A percentile compares a stretch with the other conserved stretches of the same genome.
Conservation (phyloP, 1,140 invertebrate species). For the Ganaspis sp. region DNA sequence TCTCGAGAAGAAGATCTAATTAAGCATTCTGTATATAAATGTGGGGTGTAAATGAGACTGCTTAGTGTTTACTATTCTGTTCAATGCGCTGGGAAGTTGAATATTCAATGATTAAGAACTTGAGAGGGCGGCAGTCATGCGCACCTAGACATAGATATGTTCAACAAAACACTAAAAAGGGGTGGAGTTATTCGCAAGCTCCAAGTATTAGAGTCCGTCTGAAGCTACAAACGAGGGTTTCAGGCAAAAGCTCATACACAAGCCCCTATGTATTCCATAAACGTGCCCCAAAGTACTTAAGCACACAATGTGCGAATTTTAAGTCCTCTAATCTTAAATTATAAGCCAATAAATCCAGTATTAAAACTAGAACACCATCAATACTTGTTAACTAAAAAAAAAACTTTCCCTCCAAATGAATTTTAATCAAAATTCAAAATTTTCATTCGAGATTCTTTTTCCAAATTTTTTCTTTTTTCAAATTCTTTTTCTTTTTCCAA, state of each 20-base stretch:
- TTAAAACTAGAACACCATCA: slow-evolving; percentile 36
- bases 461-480: too few relatives aligned
- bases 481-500: too few relatives aligned
- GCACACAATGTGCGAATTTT: slow-evolving; percentile 33
- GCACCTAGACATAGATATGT: slow-evolving; percentile 26
- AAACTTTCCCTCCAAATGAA: too few relatives aligned
- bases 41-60: slow-evolving; percentile 42
- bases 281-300: slow-evolving; percentile 43
- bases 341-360: slow-evolving; percentile 9
- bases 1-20: neutral
- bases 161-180: slow-evolving; percentile 15
- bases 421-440: too few relatives aligned
- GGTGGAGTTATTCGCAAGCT: slow-evolving; percentile 41
- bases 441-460: too few relatives aligned
- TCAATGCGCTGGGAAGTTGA: slow-evolving; percentile 37
- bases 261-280: slow-evolving; percentile 39
- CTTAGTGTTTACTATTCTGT: slow-evolving; percentile 45
- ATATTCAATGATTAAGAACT: slow-evolving; percentile 55
- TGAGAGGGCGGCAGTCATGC: slow-evolving; percentile 39
- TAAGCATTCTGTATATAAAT: neutral
- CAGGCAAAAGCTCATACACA: slow-evolving; percentile 17
- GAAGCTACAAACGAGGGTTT: neutral
- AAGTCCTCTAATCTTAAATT: slow-evolving; percentile 47
- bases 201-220: slow-evolving; percentile 29
- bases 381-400: neutral